phyloP scores from a whole-genome alignment of 2,888 invertebrate genomes.

The Metallyticus violacea region DNA sequence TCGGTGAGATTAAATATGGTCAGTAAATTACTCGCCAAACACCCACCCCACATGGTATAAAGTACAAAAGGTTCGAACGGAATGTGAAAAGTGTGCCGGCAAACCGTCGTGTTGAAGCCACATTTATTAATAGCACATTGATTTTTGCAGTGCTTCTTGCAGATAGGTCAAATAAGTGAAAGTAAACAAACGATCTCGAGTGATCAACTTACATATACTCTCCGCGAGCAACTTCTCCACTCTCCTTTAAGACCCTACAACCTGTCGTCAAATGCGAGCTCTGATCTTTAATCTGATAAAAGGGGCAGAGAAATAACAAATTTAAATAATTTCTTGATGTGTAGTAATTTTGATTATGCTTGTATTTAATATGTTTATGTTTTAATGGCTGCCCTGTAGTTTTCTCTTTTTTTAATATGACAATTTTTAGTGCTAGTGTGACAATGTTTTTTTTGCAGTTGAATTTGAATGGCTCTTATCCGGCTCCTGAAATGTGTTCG shows the following conservation, averaged over 20 bases:
- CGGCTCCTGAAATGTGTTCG: neutral
- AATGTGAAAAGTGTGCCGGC: too few species aligned
- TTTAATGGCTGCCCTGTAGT: neutral
- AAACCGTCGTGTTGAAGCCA: too few species aligned
- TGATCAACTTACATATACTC: too few species aligned
- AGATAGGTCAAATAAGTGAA: too few species aligned
- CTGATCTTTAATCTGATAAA: neutral
- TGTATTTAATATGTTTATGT: neutral
- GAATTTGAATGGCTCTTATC: neutral
- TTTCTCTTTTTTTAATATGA: neutral
- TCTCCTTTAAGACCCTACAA: neutral
- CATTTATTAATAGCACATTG: too few species aligned
- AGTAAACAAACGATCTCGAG: too few species aligned
- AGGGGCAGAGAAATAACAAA: neutral
- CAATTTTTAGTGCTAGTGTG: neutral
- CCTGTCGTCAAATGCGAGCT: neutral
- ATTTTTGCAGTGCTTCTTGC: too few species aligned
- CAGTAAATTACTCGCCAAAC: too few species aligned
- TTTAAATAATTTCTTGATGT: neutral
- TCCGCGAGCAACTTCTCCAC: neutral
- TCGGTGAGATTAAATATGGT: too few species aligned
- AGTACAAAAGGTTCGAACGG: too few species aligned
- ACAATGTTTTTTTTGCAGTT: neutral
- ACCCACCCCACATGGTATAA: too few species aligned
- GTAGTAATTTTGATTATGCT: neutral